These are phyloP conservation scores for Hylaea fasciaria DNA, from an alignment of 2,888 invertebrate species.

Conservation along the genomic window DNA sequence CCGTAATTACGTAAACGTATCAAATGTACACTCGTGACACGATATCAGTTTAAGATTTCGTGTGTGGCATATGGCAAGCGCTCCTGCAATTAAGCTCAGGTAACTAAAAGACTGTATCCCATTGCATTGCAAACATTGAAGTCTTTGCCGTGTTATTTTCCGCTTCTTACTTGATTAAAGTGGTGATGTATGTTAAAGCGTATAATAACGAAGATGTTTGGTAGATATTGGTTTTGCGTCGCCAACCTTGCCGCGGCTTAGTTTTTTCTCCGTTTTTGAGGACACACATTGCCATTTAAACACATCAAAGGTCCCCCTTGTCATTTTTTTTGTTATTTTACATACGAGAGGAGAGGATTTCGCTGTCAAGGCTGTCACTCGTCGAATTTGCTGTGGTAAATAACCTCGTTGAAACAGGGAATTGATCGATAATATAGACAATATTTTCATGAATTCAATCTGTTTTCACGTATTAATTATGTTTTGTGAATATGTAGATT, in stretches of 20 bases:
- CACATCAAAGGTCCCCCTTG: constrained; percentile 63
- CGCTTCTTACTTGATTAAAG: constrained; percentile 10
- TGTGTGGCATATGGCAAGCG: constrained; percentile 60
- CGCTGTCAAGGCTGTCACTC: constrained; percentile 37
- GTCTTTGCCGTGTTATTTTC: neutral
- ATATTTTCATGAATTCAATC: too few relatives aligned
- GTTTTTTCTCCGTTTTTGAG: constrained; percentile 64
- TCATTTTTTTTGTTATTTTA: constrained; percentile 58
- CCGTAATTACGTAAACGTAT: too few relatives aligned
- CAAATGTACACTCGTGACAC: too few relatives aligned
- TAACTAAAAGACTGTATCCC: constrained; percentile 34
- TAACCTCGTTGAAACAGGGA: constrained; percentile 21
- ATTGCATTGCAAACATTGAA: constrained; percentile 33
- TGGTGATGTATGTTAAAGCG: constrained; percentile 32
- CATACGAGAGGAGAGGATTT: constrained; percentile 43
- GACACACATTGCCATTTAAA: constrained; percentile 70
- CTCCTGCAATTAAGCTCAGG: constrained; percentile 40
- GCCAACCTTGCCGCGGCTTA: constrained; percentile 60
- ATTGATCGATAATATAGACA: too few relatives aligned
- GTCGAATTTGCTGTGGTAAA: constrained; percentile 33
- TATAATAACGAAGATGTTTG: constrained; percentile 2
- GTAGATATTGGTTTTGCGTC: constrained; percentile 44
- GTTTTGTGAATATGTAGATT: too few relatives aligned
- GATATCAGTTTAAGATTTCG: constrained; percentile 48
- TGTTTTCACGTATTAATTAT: too few relatives aligned